Conservation (phyloP, 2,797 vertebrate species). For the Propithecus deckenii region DNA sequence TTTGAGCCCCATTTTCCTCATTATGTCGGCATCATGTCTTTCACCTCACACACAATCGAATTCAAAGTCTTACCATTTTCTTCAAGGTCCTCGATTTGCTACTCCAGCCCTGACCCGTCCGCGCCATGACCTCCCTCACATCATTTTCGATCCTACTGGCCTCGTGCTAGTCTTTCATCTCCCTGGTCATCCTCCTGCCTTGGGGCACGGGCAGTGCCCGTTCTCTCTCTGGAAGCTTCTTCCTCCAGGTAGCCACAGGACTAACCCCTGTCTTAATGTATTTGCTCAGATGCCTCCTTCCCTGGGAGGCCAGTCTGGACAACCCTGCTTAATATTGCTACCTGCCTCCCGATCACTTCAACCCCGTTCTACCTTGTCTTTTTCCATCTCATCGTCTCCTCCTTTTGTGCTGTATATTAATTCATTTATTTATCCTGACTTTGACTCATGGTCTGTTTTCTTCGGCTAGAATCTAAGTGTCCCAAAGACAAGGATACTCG, state of each 20-base stretch:
- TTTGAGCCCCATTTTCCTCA: background rate
- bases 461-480: background rate
- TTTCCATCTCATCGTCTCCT: background rate
- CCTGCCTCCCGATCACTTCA: background rate
- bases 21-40: background rate
- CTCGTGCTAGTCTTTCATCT: no score
- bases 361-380: background rate
- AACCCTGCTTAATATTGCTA: accelerated
- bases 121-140: background rate
- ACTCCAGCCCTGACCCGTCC: no score
- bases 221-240: background rate
- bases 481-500: background rate
- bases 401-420: no score
- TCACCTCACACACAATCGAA: background rate
- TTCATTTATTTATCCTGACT: background rate
- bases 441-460: background rate
- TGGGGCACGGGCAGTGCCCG: accelerated
- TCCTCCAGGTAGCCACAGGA: background rate
- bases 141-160: background rate
- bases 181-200: background rate
- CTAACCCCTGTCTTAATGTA: background rate
- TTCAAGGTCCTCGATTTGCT: background rate
- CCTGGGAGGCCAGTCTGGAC: background rate
- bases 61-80: background rate
- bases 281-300: background rate